Evolutionary conservation across 2,797 vertebrate species (phyloP), one percentile per base, ranked within the genome.

Genomic region (Onychomys torridus): DNA sequence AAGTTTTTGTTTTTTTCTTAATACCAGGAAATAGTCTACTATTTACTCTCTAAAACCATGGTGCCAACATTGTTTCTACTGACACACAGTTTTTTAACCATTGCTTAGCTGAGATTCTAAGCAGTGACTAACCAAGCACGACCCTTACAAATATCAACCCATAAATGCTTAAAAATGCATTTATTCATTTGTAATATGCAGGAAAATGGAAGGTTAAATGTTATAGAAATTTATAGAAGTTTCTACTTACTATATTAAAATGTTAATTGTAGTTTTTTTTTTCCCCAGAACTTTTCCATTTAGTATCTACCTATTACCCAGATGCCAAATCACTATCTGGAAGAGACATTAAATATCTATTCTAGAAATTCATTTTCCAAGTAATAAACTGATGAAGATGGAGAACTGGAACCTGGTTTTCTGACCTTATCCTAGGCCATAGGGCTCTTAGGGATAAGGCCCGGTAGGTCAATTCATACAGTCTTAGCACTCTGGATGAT

Each of bases 21-120:
- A 79, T 87, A 14, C 25, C 73, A 96, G 65, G 17, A 95, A 96
- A 91, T 43, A 16, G 61, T 67, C 55, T 84, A 88, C 46, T 46
- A 85, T 57, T 96, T 90, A 85, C 75, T 7, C 90, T 25, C 6
- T 91, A 91, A 96, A 92, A 90, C 9, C 59, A 84, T 65, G 19
- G 67, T 94, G 90, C 27, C 43, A 96, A 94, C 17, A 71, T 0
- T 69, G 34, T 93, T 91, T 49, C 34, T 59, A 82, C 0, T 90
- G 86, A 93, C 93, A 94, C 10, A 57, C 25, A 95, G 57, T n/a
- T 84, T 67, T 84, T 59, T 75, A 75, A 34, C 16, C 37, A 75
- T 16, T 89, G 55, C 71, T 59, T 59, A 32, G 37, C 76, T 92
- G 75, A 83, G 32, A 81, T 21, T 94, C 46, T 19, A 61, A 84